Conservation (phyloP, 2,113 vertebrate species). For the Oriolus oriolus region DNA sequence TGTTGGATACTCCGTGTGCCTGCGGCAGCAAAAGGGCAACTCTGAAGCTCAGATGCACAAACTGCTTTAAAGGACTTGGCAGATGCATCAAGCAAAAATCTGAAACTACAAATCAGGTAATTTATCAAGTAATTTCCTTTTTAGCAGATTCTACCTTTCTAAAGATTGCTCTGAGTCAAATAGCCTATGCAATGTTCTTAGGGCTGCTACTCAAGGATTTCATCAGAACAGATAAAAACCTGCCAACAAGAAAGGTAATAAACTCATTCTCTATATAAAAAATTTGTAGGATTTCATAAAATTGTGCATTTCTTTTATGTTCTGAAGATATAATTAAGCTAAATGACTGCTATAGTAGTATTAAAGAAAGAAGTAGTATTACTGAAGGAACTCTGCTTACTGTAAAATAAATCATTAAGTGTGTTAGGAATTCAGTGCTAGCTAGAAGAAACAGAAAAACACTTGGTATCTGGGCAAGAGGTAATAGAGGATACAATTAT, state of each 20-base stretch:
- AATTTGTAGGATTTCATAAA: background rate
- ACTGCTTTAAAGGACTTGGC: conserved; percentile 21
- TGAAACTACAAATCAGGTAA: conserved; percentile 59
- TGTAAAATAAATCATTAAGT: background rate
- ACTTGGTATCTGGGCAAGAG: background rate
- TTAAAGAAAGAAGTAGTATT: too few species aligned
- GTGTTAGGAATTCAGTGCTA: background rate
- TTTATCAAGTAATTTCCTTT: background rate
- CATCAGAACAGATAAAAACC: background rate
- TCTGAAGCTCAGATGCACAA: conserved; percentile 5
- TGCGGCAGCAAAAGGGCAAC: background rate
- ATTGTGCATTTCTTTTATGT: background rate
- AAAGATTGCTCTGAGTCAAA: background rate
- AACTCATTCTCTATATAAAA: background rate
- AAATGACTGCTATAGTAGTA: background rate
- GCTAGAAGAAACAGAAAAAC: background rate
- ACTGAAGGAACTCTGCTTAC: background rate
- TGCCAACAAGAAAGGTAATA: background rate
- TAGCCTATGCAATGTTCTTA: background rate
- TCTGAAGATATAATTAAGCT: background rate
- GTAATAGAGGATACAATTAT: background rate
- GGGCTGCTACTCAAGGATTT: background rate
- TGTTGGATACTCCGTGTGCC: background rate
- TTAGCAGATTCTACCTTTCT: background rate
- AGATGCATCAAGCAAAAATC: conserved; percentile 21